phyloP scores from a whole-genome alignment of 2,797 vertebrate species.

The Antennarius maculatus region DNA sequence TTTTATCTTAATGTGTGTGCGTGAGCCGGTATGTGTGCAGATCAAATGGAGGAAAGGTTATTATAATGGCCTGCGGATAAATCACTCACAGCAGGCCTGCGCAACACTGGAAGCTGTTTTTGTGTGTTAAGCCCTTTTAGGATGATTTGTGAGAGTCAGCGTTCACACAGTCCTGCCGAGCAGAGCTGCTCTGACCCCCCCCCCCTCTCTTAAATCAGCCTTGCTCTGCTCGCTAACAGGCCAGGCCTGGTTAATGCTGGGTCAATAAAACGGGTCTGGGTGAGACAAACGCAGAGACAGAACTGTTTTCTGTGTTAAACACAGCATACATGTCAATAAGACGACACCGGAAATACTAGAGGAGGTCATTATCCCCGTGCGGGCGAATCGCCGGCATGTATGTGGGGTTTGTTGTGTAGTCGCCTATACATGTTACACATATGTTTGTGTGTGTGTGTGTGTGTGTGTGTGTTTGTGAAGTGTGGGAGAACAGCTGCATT shows the following conservation, averaged over 20 bases:
- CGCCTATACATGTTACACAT: constrained; percentile 27
- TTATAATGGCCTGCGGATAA: constrained; percentile 72
- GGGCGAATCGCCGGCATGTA: constrained; percentile 36
- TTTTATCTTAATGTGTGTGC: constrained; percentile 26
- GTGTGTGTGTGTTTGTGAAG: constrained; percentile 14
- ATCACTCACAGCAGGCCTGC: constrained; percentile 62
- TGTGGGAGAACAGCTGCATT: constrained; percentile 74
- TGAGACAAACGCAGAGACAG: constrained; percentile 49
- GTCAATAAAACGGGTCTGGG: constrained; percentile 65
- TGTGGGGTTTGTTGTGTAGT: constrained; percentile 32
- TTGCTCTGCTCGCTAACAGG: constrained; percentile 57
- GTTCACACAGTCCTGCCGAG: constrained; percentile 60
- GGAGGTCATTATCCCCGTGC: constrained; percentile 57
- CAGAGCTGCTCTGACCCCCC: constrained; percentile 53
- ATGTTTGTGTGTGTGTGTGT: constrained; percentile 26
- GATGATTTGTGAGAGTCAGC: constrained; percentile 76
- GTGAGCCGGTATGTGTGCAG: constrained; percentile 33
- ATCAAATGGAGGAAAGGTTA: constrained; percentile 53
- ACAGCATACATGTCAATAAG: constrained; percentile 55
- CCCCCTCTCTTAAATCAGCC: constrained; percentile 59
- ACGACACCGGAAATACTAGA: constrained; percentile 50
- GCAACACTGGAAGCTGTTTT: constrained; percentile 69
- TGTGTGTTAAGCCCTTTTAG: constrained; percentile 76
- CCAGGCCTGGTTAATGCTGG: constrained; percentile 69
- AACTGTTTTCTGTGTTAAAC: constrained; percentile 49